A percentile compares a stretch with the other conserved stretches of the same genome.
Conservation (phyloP, 2,113 vertebrate species). For the Brachyistius frenatus region DNA sequence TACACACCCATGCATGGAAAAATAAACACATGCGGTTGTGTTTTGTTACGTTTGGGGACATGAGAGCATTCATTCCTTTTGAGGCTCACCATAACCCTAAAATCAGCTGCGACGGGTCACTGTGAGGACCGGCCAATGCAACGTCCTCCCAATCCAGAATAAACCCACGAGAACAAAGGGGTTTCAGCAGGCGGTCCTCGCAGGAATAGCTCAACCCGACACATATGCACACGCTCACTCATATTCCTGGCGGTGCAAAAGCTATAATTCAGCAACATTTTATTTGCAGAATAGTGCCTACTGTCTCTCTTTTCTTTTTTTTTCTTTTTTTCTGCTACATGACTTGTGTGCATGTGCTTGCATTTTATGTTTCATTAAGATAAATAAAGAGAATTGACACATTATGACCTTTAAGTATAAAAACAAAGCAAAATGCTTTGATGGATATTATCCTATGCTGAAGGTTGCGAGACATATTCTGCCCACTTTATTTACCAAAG, state of each 20-base stretch:
- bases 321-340: background rate
- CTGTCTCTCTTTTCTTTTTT: background rate
- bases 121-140: constrained; percentile 51
- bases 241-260: constrained; percentile 9
- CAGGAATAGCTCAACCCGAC: background rate
- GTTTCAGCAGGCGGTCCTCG: constrained; percentile 12
- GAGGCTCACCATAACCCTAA: constrained; percentile 63
- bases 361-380: constrained; percentile 18
- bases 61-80: constrained; percentile 33
- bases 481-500: background rate
- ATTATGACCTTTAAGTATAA: constrained; percentile 22
- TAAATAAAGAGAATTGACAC: constrained; percentile 15
- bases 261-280: constrained; percentile 35
- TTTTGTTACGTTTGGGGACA: constrained; percentile 41
- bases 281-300: constrained; percentile 30
- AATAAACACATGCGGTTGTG: constrained; percentile 25
- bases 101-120: constrained; percentile 56
- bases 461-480: background rate
- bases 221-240: background rate
- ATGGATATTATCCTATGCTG: background rate
- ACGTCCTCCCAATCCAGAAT: constrained; percentile 41
- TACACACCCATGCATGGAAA: constrained; percentile 35
- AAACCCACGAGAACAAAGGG: constrained; percentile 37
- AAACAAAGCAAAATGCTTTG: background rate
- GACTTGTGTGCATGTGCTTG: background rate